Evolutionary conservation across 2,113 vertebrate species (phyloP), one percentile per base, ranked within the genome.

Genomic region (Nothoprocta perdicaria): DNA sequence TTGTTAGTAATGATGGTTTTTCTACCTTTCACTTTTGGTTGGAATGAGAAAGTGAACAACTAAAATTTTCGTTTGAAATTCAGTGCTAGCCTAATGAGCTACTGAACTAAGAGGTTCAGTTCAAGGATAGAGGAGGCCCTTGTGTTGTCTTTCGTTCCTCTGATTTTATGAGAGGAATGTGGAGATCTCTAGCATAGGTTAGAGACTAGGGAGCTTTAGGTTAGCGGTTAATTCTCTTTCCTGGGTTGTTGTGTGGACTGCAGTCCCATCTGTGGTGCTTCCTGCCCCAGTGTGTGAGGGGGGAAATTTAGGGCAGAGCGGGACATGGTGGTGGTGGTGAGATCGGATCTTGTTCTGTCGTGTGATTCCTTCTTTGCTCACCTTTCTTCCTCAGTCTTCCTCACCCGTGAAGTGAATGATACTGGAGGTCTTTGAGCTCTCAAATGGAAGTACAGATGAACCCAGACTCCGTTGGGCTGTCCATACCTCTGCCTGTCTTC

Each of bases 41-140:
- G 81, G 27, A 94, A 95, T 85, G 87, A 92, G 91, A 92, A 96
- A 93, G 92, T 58, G 65, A 69, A 86, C 84, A 89, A 80, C 96
- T 95, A 95, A 83, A 17, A 75, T 45, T 85, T 89, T 72, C 23
- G 52, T 95, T 93, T 91, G 86, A 91, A 89, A 62, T 89, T 74
- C 85, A 89, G 62, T 4, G 1, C 38, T 57, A 33, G 43, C 26
- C 72, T 87, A 46, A 89, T 89, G 84, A 91, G 48, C 61, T 90
- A 66, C 23, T 21, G 80, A 87, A 66, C 50, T 27, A 33, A 68
- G 55, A 73, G 67, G 69, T 85, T 91, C 57, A 73, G 57, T 46
- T 94, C 75, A 87, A 92, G 79, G 57, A n/a, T 61, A 78, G 57
- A 84, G 48, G 8, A 52, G 9, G 8, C 35, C 89, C 91, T 91